Evolutionary conservation across 2,113 vertebrate species (phyloP).

Genomic region (Semicossyphus pulcher): DNA sequence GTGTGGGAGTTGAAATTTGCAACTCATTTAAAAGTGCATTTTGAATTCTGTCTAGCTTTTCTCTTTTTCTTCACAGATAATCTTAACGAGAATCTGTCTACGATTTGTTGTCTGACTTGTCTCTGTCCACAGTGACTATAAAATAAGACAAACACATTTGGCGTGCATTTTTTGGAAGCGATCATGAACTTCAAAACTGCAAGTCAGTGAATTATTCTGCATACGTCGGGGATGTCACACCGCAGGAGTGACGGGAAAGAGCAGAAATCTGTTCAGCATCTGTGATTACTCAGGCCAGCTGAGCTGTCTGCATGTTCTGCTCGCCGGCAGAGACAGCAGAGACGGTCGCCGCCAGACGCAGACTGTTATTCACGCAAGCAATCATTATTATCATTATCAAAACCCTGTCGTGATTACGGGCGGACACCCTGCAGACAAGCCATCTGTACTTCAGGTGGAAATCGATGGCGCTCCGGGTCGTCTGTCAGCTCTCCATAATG

Average conservation of each 20-base stretch:
- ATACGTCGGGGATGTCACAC: neutral
- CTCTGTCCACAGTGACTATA: too few species aligned
- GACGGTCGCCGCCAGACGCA: slow-evolving; percentile 12
- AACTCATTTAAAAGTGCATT: too few species aligned
- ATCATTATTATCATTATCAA: slow-evolving; percentile 54
- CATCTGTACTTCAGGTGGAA: slow-evolving; percentile 67
- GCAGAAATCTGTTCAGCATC: slow-evolving; percentile 32
- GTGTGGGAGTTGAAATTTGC: too few species aligned
- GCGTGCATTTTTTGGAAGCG: neutral
- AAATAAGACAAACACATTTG: neutral
- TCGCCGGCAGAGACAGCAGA: slow-evolving; percentile 5
- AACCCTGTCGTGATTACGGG: slow-evolving; percentile 45
- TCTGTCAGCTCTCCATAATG: slow-evolving; percentile 10
- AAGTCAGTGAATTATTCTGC: neutral
- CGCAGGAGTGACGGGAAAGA: slow-evolving; percentile 1
- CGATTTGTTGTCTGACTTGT: too few species aligned
- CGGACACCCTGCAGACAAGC: slow-evolving; percentile 41
- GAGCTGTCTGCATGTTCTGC: neutral
- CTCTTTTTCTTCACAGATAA: too few species aligned
- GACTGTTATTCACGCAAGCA: slow-evolving; percentile 19
- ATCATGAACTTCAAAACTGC: neutral
- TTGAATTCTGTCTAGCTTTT: too few species aligned
- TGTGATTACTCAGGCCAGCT: slow-evolving; percentile 34
- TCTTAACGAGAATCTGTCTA: too few species aligned
- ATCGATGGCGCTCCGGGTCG: slow-evolving; percentile 39